Evolutionary conservation across 2,113 vertebrate genomes (phyloP), one percentile per base, ranked within the genome.

Genomic region (Pan troglodytes): DNA sequence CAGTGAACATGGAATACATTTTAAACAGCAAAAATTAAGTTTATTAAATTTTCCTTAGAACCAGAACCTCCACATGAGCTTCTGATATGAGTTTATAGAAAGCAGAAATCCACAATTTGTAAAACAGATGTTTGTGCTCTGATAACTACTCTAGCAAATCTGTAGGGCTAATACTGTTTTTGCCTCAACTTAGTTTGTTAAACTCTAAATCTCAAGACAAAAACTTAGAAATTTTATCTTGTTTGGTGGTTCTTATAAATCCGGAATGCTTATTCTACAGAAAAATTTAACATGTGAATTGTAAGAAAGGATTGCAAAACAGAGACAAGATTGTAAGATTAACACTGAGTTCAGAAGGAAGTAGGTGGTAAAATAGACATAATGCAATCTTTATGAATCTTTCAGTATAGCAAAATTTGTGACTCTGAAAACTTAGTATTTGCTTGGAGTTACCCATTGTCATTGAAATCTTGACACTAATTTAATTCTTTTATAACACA

Each of bases 71-170:
- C 95, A 97, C 90, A 89, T 97, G 96, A 89, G 83, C 32, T 94
- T 90, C 59, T 92, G 83, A 93, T 40, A 89, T 83, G 30, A 96
- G 27, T 94, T 97, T 95, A 95, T 10, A 92, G 67, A 96, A 96
- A 97, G 40, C 97, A 98, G 97, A 97, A 95, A 93, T 76, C 85
- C 0, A 32, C 93, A 91, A 97, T 97, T 96, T 86, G 52, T 79
- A 85, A 97, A 98, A 97, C 81, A 96, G 90, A 72, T 91, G 72
- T 80, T 73, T 97, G 79, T 88, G 38, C 18, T 95, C 38, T 88
- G 90, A 96, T 80, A 95, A 94, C 1, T 40, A 92, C 23, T 92
- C 17, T 18, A 89, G 52, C 16, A 83, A 94, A 94, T 95, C 18
- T 95, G 50, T 50, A 90, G 92, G 59, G 27, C 27, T 93, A 90